A percentile compares a stretch with the other conserved stretches of the same genome.
phyloP scores from a whole-genome alignment of 2,113 vertebrate genomes.

The Chaetorhynchus papuensis region DNA sequence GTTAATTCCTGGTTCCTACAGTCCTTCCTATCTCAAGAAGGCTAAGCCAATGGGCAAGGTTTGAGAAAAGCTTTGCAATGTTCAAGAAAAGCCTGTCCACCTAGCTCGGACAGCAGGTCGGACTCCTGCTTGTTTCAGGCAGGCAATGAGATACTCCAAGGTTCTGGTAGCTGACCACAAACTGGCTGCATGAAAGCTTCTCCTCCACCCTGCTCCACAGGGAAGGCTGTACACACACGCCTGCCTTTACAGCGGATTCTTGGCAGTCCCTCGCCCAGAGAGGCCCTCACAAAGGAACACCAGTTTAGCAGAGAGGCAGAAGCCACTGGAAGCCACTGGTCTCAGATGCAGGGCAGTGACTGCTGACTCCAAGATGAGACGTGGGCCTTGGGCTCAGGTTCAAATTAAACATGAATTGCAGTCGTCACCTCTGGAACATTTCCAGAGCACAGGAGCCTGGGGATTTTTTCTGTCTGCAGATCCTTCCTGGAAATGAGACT shows the following conservation, averaged over 20 bases:
- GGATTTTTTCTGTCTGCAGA: not conserved
- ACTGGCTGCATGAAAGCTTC: not conserved
- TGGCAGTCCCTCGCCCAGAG: not conserved
- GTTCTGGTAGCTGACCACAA: not conserved
- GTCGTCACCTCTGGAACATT: not conserved
- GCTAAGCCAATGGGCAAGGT: not conserved
- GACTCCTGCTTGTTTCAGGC: not conserved
- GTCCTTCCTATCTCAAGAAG: not conserved
- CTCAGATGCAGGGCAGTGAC: not conserved
- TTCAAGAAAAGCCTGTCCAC: not conserved
- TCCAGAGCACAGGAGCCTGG: not conserved
- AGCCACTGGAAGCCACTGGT: not conserved
- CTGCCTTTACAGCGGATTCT: not conserved
- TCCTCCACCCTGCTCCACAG: not conserved
- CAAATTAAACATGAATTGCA: not conserved
- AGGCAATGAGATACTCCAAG: not conserved
- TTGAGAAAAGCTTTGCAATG: too few relatives aligned
- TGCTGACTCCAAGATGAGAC: not conserved
- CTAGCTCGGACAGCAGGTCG: not conserved
- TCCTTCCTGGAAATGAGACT: not conserved
- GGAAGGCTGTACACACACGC: rapidly evolving
- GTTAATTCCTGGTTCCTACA: not conserved
- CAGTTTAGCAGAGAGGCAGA: not conserved
- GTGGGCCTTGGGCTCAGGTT: not conserved
- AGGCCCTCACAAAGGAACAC: not conserved